Conservation (phyloP, 2,797 vertebrate genomes). For the Scyliorhinus canicula region DNA sequence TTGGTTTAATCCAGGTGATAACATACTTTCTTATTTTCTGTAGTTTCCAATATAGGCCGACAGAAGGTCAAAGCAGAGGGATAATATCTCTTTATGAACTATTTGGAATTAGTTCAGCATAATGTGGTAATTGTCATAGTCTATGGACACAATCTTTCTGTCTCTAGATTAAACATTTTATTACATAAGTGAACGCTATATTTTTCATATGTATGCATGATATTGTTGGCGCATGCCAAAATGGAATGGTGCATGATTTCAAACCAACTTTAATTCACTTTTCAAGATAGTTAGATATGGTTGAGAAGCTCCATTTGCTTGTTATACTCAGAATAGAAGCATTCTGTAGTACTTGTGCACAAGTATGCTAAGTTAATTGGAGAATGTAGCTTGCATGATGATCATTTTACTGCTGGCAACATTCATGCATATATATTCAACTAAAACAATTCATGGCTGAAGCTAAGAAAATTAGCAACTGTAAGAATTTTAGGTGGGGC, state of each 20-base stretch:
- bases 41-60: conserved; percentile 28
- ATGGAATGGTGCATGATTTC: conserved; percentile 24
- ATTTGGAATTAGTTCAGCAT: conserved; percentile 21
- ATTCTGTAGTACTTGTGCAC: neutral
- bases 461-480: conserved; percentile 3
- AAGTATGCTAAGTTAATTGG: conserved; percentile 13
- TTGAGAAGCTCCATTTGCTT: neutral
- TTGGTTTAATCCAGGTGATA: neutral
- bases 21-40: conserved; percentile 25
- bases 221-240: neutral
- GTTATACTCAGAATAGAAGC: neutral
- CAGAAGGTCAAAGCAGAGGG: conserved; percentile 14
- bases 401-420: neutral
- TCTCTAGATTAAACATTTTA: neutral
- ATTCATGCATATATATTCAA: neutral
- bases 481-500: neutral
- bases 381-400: conserved; percentile 29
- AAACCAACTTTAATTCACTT: neutral
- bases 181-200: neutral
- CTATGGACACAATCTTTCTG: neutral
- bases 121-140: conserved; percentile 19
- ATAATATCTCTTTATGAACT: conserved; percentile 5
- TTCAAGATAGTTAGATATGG: neutral
- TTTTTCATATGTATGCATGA: conserved; percentile 18
- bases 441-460: neutral